These are phyloP conservation scores for Aptenodytes forsteri DNA, from an alignment of 2,113 vertebrate species.

Conservation along the genomic window DNA sequence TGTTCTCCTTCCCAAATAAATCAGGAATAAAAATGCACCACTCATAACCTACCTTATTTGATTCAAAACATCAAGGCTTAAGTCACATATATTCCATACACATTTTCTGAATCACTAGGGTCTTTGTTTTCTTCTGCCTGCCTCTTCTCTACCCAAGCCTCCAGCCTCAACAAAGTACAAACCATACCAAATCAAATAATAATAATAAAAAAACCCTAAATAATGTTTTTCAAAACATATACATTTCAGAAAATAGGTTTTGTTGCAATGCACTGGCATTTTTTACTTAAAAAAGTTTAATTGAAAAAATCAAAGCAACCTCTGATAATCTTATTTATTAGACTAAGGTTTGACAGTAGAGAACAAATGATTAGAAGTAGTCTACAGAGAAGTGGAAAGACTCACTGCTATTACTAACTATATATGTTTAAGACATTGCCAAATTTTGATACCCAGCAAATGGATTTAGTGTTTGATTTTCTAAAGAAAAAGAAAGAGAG, in stretches of 20 bases:
- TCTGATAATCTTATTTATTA: not conserved
- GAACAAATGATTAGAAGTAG: not conserved
- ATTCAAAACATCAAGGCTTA: not conserved
- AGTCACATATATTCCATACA: not conserved
- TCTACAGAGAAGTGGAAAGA: not conserved
- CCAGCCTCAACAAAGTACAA: not conserved
- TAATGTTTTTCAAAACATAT: not conserved
- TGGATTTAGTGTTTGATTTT: not conserved
- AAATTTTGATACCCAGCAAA: not conserved
- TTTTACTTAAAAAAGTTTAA: not conserved
- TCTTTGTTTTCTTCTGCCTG: not conserved
- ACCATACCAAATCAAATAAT: not conserved
- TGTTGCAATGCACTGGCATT: not conserved
- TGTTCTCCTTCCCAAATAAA: not conserved
- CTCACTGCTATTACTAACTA: not conserved
- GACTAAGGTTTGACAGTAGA: not conserved
- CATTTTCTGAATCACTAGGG: not conserved
- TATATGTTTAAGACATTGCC: not conserved
- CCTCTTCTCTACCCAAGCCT: not conserved
- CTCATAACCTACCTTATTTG: not conserved
- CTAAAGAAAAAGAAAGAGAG: not conserved
- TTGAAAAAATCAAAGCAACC: not conserved
- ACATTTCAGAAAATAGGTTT: not conserved
- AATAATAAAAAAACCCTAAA: accelerated
- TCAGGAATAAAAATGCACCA: not conserved